Evolutionary conservation across 2,797 vertebrate genomes (phyloP).

Genomic region (Tarsius wallacei): DNA sequence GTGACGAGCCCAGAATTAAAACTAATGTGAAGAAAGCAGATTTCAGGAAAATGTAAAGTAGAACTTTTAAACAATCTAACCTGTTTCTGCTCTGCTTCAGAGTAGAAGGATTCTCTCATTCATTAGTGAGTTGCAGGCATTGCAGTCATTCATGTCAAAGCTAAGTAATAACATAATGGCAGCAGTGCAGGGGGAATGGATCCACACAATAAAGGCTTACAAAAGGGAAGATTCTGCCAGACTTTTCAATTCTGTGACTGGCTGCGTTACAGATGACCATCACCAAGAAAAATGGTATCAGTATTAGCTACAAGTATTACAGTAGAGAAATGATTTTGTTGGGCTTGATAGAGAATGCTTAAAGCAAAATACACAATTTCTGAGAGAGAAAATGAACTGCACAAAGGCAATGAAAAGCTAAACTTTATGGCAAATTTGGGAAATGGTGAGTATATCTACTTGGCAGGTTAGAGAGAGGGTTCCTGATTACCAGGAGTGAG

Average conservation of each 20-base stretch:
- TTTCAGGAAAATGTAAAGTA: background rate
- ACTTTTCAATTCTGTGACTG: background rate
- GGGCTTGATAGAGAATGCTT: background rate
- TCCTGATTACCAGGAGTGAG: background rate
- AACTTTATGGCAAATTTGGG: background rate
- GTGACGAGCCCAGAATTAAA: background rate
- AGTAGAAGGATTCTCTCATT: background rate
- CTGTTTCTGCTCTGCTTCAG: background rate
- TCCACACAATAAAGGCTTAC: background rate
- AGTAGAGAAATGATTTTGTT: background rate
- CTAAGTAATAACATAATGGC: background rate
- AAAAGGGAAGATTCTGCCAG: background rate
- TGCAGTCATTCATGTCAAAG: background rate
- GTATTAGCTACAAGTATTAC: background rate
- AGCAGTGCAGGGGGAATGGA: background rate
- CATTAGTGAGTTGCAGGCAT: background rate
- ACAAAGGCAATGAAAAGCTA: background rate
- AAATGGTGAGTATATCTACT: background rate
- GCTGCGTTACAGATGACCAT: background rate
- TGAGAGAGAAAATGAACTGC: background rate
- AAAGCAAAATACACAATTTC: background rate
- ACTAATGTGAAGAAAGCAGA: background rate
- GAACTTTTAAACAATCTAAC: background rate
- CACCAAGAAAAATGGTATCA: background rate
- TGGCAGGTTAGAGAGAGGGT: background rate